Evolutionary conservation across 2,797 vertebrate species (phyloP).

Genomic region (Peromyscus eremicus): DNA sequence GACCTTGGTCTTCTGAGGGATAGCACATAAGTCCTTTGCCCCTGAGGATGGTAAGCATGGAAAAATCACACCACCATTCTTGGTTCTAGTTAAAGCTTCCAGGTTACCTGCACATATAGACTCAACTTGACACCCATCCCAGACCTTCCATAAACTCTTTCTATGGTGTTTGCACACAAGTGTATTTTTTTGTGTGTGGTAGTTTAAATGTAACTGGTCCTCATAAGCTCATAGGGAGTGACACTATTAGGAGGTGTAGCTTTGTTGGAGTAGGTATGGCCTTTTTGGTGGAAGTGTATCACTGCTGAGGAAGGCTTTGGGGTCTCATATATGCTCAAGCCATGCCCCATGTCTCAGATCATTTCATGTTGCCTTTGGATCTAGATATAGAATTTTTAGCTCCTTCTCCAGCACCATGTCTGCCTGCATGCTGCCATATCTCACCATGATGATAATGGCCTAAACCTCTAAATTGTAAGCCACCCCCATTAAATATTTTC

Average conservation of each 20-base stretch:
- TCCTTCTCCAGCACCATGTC: not conserved
- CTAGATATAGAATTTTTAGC: not conserved
- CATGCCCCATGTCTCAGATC: not conserved
- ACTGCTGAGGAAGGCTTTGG: not conserved
- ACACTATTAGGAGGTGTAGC: not conserved
- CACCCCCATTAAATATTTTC: not conserved
- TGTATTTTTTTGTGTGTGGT: conserved; percentile 19
- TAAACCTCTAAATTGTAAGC: not conserved
- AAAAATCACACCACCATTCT: not conserved
- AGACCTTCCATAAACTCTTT: conserved; percentile 2
- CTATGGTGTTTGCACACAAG: conserved; percentile 4
- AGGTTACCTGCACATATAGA: not conserved
- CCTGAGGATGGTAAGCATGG: not conserved
- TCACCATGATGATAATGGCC: not conserved
- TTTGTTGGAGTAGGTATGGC: not conserved
- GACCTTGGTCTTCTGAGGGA: not conserved
- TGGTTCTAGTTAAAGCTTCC: not conserved
- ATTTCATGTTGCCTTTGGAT: not conserved
- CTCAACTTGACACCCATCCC: not conserved
- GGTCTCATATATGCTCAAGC: not conserved
- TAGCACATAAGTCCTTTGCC: not conserved
- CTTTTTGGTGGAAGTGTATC: not conserved
- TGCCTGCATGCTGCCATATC: not conserved
- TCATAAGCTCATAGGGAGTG: not conserved
- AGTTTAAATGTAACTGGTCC: not conserved